A percentile compares a stretch with the other conserved stretches of the same genome.
Evolutionary conservation across 1,140 invertebrate genomes (phyloP).

Genomic region (Nasonia vitripennis): DNA sequence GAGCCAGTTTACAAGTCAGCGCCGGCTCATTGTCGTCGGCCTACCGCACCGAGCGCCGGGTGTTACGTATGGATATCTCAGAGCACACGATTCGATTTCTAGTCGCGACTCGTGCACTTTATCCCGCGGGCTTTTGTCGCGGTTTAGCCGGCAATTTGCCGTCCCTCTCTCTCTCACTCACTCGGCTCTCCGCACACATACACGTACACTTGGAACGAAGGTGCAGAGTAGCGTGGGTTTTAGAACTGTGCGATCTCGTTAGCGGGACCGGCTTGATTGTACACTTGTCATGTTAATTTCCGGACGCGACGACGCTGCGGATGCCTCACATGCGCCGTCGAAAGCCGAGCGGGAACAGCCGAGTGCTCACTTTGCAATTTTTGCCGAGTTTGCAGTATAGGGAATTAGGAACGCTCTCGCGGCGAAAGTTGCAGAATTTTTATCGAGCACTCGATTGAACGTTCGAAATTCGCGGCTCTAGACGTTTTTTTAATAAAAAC

Average conservation of each 20-base stretch:
- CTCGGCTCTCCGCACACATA: neutral
- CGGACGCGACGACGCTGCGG: neutral
- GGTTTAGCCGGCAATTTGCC: slow-evolving; percentile 21
- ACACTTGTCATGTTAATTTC: slow-evolving; percentile 49
- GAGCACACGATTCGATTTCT: slow-evolving; percentile 26
- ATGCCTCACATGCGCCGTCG: neutral
- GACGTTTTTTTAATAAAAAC: neutral
- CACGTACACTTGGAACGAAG: neutral
- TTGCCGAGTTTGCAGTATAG: neutral
- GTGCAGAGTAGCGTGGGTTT: neutral
- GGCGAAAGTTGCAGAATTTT: neutral
- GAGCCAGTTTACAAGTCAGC: neutral
- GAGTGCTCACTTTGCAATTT: neutral
- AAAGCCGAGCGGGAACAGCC: neutral
- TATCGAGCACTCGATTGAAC: neutral
- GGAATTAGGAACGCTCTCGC: neutral
- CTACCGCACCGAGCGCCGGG: neutral
- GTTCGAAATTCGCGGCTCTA: neutral
- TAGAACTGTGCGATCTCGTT: slow-evolving; percentile 21
- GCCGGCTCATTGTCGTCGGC: slow-evolving; percentile 5
- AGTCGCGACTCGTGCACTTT: slow-evolving; percentile 3
- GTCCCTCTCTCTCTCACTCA: neutral
- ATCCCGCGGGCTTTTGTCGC: slow-evolving; percentile 2
- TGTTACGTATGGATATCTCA: neutral
- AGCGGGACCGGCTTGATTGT: slow-evolving; percentile 42